Evolutionary conservation across 2,113 vertebrate genomes (phyloP), one percentile per base, ranked within the genome.

Genomic region (Melanerpes aurifrons): DNA sequence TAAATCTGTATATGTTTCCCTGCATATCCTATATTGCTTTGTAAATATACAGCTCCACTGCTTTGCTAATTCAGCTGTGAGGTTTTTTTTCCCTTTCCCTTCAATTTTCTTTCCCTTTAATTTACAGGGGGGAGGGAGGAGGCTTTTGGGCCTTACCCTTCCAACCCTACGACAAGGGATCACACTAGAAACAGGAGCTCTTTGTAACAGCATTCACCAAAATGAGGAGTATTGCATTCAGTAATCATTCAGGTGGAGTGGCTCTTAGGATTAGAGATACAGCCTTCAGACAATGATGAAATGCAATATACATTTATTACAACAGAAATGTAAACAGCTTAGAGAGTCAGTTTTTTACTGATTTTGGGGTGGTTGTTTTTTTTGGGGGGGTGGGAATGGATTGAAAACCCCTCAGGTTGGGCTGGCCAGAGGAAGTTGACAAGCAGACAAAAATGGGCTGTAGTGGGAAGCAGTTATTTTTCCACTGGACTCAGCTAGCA

Each of bases 311-410:
- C 35, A 43, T 2, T 82, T 26, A 56, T 58, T 64, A 5, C 43
- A 58, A 69, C 22, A 2, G 4, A 77, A 64, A 50, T 50, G 11
- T 43, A 81, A 78, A 56, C 14, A 82, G 53, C 29, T 87, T 29
- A 43, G 29, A 61, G 15, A 57, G 31, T 62, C 17, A 77, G 35
- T 58, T 82, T 85, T 63, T 63, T 29, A 82, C 0, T 1, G 64
- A 22, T 69, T 73, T 29, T 56, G n/a, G 47, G 18, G 18, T 11
- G 45, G 6, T 47, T 50, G 22, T 48, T 25, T 48, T 53, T 37
- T 29, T 31, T 26, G 9, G 3, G 7, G 3, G 7, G 9, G 16
- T 26, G 7, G 4, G 26, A 3, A n/a, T 29, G 24, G 8, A 7
- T 79, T 92, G 79, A 9, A 50, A 75, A 63, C 14, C 54, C 3